Percentiles rank a stretch among this genome's conserved stretches.
phyloP scores from a whole-genome alignment of 1,140 invertebrate genomes.

The Heliconius congener region DNA sequence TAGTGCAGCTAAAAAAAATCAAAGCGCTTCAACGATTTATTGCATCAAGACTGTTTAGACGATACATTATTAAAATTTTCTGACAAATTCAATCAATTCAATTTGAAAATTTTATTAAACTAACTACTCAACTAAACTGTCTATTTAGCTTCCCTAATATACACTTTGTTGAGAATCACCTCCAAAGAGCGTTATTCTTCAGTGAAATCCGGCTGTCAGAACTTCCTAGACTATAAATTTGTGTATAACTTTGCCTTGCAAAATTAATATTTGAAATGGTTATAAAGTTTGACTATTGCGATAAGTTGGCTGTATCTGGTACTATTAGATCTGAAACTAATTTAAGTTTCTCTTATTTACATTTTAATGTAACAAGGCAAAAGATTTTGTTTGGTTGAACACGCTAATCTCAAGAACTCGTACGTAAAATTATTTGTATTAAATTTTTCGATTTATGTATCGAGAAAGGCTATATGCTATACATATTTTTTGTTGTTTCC shows the following conservation, averaged over 20 bases:
- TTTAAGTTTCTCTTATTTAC: neutral
- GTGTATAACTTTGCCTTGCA: slow-evolving; percentile 23
- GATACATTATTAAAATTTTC: neutral
- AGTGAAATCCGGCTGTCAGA: slow-evolving; percentile 21
- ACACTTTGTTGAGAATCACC: slow-evolving; percentile 7
- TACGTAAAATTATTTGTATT: neutral
- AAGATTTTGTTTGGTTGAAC: too few relatives aligned
- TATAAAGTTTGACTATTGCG: slow-evolving; percentile 1
- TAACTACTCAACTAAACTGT: neutral
- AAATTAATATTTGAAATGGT: slow-evolving; percentile 34
- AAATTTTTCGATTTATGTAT: too few relatives aligned
- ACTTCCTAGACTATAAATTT: slow-evolving; percentile 39
- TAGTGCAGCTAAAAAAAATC: too few relatives aligned
- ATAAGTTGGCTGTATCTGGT: neutral
- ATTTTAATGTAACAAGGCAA: neutral
- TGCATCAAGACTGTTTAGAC: too few relatives aligned
- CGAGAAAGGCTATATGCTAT: too few relatives aligned
- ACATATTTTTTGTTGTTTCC: too few relatives aligned
- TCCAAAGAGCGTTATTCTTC: slow-evolving; percentile 7
- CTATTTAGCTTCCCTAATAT: neutral
- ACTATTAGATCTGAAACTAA: neutral
- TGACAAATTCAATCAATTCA: neutral
- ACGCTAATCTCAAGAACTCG: too few relatives aligned
- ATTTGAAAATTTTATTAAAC: neutral
- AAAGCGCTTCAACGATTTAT: too few relatives aligned